These are phyloP conservation scores for Pipistrellus nathusii DNA, from an alignment of 2,797 vertebrate genomes.

Conservation along the genomic window DNA sequence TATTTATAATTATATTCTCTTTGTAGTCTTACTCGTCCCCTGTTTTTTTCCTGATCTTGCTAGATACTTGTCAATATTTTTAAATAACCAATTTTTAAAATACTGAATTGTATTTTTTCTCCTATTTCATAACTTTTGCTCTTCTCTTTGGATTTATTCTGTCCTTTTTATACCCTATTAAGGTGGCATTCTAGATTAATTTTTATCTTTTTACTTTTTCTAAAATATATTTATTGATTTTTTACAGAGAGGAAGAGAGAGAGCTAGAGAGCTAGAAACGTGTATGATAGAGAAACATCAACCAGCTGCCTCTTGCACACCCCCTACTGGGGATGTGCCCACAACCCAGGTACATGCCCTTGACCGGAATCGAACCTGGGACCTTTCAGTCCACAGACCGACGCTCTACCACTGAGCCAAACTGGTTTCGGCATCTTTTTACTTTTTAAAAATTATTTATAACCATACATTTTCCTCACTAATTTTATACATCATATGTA, in stretches of 20 bases:
- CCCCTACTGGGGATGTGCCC: no score
- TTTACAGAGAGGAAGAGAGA: no score
- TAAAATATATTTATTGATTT: no score
- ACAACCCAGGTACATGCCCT: no score
- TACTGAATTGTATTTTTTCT: background rate
- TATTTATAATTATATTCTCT: background rate
- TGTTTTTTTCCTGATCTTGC: background rate
- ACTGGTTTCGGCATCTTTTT: no score
- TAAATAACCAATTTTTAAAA: slow-evolving; percentile 9
- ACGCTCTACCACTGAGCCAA: no score
- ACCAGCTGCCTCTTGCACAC: no score
- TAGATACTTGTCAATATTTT: background rate
- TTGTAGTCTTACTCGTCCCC: background rate
- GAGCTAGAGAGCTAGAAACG: no score
- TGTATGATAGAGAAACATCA: no score
- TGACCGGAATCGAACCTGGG: no score
- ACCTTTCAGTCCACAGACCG: no score
- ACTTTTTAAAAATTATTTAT: background rate
- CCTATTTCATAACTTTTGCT: background rate
- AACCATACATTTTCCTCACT: background rate
- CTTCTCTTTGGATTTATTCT: background rate
- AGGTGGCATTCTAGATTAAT: background rate
- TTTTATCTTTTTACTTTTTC: background rate
- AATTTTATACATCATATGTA: background rate
- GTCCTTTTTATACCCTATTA: background rate